Evolutionary conservation across 2,113 vertebrate genomes (phyloP).

Genomic region (Salminus brasiliensis): DNA sequence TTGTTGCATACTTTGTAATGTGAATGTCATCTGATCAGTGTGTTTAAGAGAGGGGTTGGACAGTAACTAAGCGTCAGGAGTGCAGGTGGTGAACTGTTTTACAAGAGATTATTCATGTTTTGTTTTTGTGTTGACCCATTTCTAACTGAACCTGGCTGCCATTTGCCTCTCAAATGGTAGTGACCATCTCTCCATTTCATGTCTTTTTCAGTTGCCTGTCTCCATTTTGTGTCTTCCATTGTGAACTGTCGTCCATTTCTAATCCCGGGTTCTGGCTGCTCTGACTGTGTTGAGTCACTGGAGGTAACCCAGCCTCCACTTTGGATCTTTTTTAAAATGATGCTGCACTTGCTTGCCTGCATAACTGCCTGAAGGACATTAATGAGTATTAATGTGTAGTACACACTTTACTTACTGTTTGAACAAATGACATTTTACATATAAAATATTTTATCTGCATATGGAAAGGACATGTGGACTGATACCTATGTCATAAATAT

Average conservation of each 20-base stretch:
- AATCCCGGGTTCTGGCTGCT: slow-evolving; percentile 42
- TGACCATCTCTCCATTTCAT: slow-evolving; percentile 53
- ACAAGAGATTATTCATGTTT: background rate
- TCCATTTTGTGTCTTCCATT: slow-evolving; percentile 56
- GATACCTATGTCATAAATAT: no score
- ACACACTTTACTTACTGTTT: no score
- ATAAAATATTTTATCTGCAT: no score
- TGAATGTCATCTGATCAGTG: background rate
- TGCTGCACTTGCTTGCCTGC: background rate
- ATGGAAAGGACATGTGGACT: no score
- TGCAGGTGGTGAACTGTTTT: background rate
- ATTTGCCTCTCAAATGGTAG: slow-evolving; percentile 41
- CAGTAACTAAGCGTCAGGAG: background rate
- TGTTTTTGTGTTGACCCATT: slow-evolving; percentile 25
- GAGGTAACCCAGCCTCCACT: slow-evolving; percentile 50
- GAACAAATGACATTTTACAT: no score
- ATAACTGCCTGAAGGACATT: no score
- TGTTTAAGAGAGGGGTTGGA: background rate
- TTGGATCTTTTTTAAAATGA: slow-evolving; percentile 20
- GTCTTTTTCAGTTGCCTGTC: slow-evolving; percentile 57
- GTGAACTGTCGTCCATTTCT: slow-evolving; percentile 54
- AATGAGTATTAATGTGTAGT: no score
- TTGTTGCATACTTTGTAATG: background rate
- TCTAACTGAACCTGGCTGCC: slow-evolving; percentile 20
- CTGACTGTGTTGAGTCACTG: slow-evolving; percentile 47